Evolutionary conservation across 1,140 invertebrate genomes (phyloP).

Genomic region (Catajapyx aquilonaris): DNA sequence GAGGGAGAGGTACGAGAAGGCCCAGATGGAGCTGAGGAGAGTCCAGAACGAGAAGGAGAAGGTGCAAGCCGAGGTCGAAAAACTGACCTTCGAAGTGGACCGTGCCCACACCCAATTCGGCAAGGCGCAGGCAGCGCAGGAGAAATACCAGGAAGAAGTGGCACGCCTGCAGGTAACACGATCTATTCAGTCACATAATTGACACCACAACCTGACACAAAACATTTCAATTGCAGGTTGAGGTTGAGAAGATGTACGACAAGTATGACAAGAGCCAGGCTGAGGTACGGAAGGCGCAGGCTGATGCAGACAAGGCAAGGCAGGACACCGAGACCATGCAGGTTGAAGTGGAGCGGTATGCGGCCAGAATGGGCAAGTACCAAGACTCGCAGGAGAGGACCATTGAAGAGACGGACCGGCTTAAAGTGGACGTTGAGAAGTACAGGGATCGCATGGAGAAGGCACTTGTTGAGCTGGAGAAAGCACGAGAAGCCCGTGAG

Average conservation of each 20-base stretch:
- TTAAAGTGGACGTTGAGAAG: conserved; percentile 61
- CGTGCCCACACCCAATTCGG: conserved; percentile 56
- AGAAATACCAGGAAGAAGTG: conserved; percentile 74
- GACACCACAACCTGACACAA: no score
- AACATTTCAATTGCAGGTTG: conserved; percentile 30
- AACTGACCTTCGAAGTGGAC: conserved; percentile 67
- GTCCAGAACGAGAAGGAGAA: conserved; percentile 70
- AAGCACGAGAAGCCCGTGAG: conserved; percentile 35
- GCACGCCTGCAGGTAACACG: conserved; percentile 58
- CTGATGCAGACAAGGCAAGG: conserved; percentile 44
- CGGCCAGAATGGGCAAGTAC: conserved; percentile 50
- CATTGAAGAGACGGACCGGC: conserved; percentile 55
- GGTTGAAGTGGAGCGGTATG: conserved; percentile 49
- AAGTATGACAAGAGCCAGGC: conserved; percentile 65
- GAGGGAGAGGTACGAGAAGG: conserved; percentile 72
- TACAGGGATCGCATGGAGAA: conserved; percentile 64
- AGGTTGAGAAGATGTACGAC: conserved; percentile 75
- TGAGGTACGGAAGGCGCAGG: conserved; percentile 58
- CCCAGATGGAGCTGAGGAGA: conserved; percentile 58
- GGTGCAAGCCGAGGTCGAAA: conserved; percentile 54
- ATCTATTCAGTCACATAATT: no score
- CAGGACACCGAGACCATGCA: conserved; percentile 43
- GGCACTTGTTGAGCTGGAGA: conserved; percentile 49
- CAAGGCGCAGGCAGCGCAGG: conserved; percentile 59
- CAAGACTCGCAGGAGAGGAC: conserved; percentile 46